phyloP scores from a whole-genome alignment of 2,888 invertebrate species.

The Mythimna albipuncta region DNA sequence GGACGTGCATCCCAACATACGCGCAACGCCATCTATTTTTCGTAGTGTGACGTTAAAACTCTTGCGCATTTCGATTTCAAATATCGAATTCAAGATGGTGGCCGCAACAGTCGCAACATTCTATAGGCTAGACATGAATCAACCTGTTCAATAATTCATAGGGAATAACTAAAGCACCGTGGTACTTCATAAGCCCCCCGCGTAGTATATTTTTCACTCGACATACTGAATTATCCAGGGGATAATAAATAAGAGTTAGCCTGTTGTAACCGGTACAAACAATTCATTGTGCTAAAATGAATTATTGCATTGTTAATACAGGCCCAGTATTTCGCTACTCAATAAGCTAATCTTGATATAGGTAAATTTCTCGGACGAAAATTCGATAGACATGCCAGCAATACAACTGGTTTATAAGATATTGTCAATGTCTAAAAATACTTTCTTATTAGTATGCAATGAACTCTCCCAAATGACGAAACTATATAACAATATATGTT shows the following conservation, averaged over 20 bases:
- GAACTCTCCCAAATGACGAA: constrained; percentile 46
- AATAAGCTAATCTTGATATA: constrained; percentile 50
- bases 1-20: constrained; percentile 46
- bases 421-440: constrained; percentile 33
- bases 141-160: constrained; percentile 87
- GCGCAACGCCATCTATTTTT: constrained; percentile 62
- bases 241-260: constrained; percentile 77
- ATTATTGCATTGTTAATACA: constrained; percentile 70
- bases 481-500: constrained; percentile 15
- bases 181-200: constrained; percentile 82
- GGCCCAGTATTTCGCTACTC: constrained; percentile 64
- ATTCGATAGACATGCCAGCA: constrained; percentile 28
- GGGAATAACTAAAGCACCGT: constrained; percentile 79
- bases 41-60: constrained; percentile 62
- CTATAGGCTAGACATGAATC: constrained; percentile 82
- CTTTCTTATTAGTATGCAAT: constrained; percentile 49
- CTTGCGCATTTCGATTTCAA: constrained; percentile 69
- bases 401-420: constrained; percentile 35
- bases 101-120: constrained; percentile 68
- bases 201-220: constrained; percentile 85
- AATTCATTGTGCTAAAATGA: constrained; percentile 76
- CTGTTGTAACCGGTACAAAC: constrained; percentile 71
- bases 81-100: constrained; percentile 75
- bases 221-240: constrained; percentile 73
- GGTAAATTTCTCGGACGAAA: constrained; percentile 45